These are phyloP conservation scores for Chrysocyon brachyurus DNA, from an alignment of 2,797 vertebrate species.

Conservation along the genomic window DNA sequence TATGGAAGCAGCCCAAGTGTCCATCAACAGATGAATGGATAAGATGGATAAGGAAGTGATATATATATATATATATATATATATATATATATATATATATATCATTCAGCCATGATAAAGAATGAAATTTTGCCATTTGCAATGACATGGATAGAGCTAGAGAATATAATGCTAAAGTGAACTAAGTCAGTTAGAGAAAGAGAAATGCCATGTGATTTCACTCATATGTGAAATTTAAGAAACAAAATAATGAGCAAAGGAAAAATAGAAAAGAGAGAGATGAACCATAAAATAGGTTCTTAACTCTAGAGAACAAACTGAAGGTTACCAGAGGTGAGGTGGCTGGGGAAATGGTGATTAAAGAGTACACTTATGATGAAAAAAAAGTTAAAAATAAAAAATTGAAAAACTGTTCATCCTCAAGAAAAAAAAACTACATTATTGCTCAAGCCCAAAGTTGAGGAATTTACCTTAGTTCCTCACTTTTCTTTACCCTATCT, in stretches of 20 bases:
- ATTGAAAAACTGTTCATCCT: not conserved
- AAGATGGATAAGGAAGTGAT: not conserved
- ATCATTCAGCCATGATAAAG: not conserved
- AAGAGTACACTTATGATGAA: not conserved
- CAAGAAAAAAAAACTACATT: not conserved
- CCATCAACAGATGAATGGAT: not conserved
- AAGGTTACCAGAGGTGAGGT: not conserved
- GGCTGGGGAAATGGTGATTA: not conserved
- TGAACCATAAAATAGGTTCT: not conserved
- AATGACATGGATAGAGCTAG: not conserved
- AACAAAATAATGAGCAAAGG: not conserved
- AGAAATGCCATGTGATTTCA: not conserved
- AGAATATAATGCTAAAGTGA: not conserved
- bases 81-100: not conserved
- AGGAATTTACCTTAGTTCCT: not conserved
- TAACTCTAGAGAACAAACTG: not conserved
- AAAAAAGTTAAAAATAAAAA: not conserved
- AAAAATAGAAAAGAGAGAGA: not conserved
- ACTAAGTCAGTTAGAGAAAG: not conserved
- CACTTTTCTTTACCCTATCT: not conserved
- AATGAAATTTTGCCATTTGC: not conserved
- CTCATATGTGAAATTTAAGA: not conserved
- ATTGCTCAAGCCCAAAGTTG: not conserved
- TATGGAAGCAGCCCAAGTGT: not conserved
- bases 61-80: not conserved